Percentiles rank a stretch among this genome's conserved stretches.
Conservation (phyloP, 2,888 invertebrate genomes). For the Caenorhabditis wallacei region DNA sequence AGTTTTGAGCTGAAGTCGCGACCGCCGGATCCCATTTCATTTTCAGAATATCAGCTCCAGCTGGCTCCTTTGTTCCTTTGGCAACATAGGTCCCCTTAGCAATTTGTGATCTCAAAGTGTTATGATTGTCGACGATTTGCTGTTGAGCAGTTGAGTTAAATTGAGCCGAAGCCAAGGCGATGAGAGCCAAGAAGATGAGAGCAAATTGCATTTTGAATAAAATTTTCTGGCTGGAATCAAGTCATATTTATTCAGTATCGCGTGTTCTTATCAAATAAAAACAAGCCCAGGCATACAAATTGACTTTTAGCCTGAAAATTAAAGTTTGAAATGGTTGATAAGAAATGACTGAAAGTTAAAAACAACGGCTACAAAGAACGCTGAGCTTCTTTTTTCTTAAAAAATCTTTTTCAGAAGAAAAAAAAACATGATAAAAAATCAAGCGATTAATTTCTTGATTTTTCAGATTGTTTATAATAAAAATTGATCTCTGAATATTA, state of each 20-base stretch:
- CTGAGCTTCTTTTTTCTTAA: not conserved
- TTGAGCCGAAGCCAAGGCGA: constrained; percentile 10
- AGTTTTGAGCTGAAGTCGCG: not conserved
- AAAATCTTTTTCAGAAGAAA: too few species aligned
- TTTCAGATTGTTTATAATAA: too few species aligned
- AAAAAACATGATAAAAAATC: too few species aligned
- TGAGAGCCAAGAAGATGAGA: constrained; percentile 12
- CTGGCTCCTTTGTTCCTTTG: constrained; percentile 1
- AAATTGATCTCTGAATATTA: too few species aligned
- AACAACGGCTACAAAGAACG: not conserved
- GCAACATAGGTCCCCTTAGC: constrained; percentile 23
- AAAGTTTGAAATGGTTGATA: not conserved
- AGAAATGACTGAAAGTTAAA: not conserved
- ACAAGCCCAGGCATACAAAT: not conserved
- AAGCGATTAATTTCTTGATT: too few species aligned
- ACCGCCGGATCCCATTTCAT: not conserved
- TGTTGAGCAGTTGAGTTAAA: constrained; percentile 21
- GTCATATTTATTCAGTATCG: too few species aligned
- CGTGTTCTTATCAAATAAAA: not conserved
- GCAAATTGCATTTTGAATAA: constrained; percentile 13
- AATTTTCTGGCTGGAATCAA: not conserved
- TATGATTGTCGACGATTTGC: constrained; percentile 18
- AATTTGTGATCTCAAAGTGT: constrained; percentile 25
- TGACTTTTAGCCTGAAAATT: not conserved
- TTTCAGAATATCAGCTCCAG: constrained; percentile 10